Percentiles rank a stretch among this genome's conserved stretches.
Evolutionary conservation across 2,113 vertebrate genomes (phyloP).

Genomic region (Scophthalmus maximus): DNA sequence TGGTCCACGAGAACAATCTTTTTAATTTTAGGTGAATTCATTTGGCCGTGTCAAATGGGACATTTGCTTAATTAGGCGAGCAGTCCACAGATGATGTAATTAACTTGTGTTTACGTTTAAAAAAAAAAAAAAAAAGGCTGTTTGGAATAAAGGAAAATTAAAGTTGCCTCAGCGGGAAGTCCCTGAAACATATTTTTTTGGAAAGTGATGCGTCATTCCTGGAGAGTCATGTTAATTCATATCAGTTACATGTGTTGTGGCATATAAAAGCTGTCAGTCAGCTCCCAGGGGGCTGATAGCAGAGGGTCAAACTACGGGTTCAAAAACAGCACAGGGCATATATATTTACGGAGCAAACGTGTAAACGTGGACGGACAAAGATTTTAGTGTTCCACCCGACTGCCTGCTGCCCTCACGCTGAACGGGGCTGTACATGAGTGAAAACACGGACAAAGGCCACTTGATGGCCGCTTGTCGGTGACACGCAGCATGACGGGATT

Average conservation of each 20-base stretch:
- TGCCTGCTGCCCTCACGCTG: slow-evolving; percentile 28
- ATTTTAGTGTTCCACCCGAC: slow-evolving; percentile 48
- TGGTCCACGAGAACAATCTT: slow-evolving; percentile 50
- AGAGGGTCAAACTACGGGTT: slow-evolving; percentile 55
- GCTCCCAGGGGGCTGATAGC: slow-evolving; percentile 55
- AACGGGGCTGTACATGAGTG: background rate
- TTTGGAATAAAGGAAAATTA: slow-evolving; percentile 59
- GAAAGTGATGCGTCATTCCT: slow-evolving; percentile 56
- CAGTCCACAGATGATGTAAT: slow-evolving; percentile 49
- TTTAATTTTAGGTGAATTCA: slow-evolving; percentile 41
- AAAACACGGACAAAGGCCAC: slow-evolving; percentile 12
- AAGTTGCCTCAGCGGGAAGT: slow-evolving; percentile 43
- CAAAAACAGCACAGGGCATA: slow-evolving; percentile 24
- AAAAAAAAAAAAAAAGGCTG: background rate
- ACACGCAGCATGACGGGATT: background rate
- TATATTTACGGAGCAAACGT: slow-evolving; percentile 32
- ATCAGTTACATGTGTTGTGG: slow-evolving; percentile 55
- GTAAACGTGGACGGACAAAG: slow-evolving; percentile 32
- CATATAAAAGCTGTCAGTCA: slow-evolving; percentile 57
- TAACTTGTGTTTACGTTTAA: slow-evolving; percentile 26
- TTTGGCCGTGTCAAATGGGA: slow-evolving; percentile 46
- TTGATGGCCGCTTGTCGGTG: slow-evolving; percentile 10
- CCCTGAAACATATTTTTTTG: slow-evolving; percentile 24
- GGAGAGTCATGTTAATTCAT: slow-evolving; percentile 59
- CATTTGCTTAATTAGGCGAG: slow-evolving; percentile 35